Conservation (phyloP, 2,113 vertebrate genomes). For the Mionectes macconnelli region DNA sequence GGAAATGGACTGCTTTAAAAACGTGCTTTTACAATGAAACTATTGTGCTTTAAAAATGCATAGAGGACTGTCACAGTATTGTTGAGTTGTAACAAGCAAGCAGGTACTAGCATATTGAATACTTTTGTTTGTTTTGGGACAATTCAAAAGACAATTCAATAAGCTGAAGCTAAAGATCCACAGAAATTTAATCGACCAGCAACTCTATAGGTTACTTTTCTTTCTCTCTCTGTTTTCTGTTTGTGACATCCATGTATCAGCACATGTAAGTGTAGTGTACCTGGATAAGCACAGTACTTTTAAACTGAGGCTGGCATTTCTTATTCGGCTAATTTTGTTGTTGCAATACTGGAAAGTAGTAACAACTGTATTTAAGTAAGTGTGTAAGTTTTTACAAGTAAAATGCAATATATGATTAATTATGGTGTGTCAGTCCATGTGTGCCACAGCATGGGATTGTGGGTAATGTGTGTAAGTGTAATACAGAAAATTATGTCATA, state of each 20-base stretch:
- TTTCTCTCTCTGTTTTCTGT: background rate
- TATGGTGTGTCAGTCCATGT: background rate
- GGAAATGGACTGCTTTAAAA: background rate
- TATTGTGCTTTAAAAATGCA: background rate
- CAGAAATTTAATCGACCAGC: background rate
- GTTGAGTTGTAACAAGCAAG: background rate
- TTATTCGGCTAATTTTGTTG: background rate
- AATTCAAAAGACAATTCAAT: constrained; percentile 35
- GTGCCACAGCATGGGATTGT: background rate
- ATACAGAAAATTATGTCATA: background rate
- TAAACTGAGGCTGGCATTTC: background rate
- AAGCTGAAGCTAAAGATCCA: constrained; percentile 23
- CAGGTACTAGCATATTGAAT: background rate
- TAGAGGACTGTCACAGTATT: background rate
- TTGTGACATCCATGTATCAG: background rate
- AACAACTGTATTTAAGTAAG: background rate
- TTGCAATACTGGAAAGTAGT: background rate
- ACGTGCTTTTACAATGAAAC: too few relatives aligned
- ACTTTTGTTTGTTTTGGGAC: background rate
- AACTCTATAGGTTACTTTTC: background rate
- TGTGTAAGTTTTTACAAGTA: background rate
- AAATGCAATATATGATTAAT: background rate
- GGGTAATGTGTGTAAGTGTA: background rate
- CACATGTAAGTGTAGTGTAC: background rate
- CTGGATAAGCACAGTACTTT: background rate